Conservation (phyloP, 2,797 vertebrate genomes). For the Hapalemur alaotrensis region DNA sequence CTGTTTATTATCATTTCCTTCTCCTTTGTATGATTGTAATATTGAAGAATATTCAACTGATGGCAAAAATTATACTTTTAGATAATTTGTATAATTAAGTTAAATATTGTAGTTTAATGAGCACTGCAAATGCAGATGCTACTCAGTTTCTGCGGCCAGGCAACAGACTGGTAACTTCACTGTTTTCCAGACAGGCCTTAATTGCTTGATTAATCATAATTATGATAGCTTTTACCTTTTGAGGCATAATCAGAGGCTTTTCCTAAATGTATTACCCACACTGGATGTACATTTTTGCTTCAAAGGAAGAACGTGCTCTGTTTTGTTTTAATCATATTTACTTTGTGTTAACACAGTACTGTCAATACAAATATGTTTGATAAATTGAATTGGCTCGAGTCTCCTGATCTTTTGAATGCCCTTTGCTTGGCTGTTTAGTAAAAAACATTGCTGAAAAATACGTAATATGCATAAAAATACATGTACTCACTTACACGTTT, state of each 20-base stretch:
- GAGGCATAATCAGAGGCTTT: not conserved
- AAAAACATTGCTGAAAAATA: conserved; percentile 11
- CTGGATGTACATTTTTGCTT: not conserved
- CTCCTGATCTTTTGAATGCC: not conserved
- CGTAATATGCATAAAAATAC: not conserved
- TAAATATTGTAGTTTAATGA: not conserved
- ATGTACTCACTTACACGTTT: not conserved
- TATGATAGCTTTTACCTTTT: not conserved
- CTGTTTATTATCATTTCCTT: not conserved
- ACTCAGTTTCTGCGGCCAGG: not conserved
- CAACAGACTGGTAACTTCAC: not conserved
- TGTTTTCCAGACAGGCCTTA: not conserved
- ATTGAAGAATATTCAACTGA: not conserved
- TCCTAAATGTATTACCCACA: not conserved
- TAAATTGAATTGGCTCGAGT: not conserved
- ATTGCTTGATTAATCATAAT: not conserved
- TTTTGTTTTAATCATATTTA: conserved; percentile 21
- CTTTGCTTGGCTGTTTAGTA: not conserved
- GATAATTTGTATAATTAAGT: conserved; percentile 18
- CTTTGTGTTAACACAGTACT: not conserved
- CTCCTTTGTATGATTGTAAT: not conserved
- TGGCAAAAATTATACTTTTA: not conserved
- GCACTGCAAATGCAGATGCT: not conserved
- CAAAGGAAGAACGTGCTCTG: not conserved
- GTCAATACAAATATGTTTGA: not conserved